Conservation (phyloP, 2,113 vertebrate genomes). For the Bambusicola thoracicus region DNA sequence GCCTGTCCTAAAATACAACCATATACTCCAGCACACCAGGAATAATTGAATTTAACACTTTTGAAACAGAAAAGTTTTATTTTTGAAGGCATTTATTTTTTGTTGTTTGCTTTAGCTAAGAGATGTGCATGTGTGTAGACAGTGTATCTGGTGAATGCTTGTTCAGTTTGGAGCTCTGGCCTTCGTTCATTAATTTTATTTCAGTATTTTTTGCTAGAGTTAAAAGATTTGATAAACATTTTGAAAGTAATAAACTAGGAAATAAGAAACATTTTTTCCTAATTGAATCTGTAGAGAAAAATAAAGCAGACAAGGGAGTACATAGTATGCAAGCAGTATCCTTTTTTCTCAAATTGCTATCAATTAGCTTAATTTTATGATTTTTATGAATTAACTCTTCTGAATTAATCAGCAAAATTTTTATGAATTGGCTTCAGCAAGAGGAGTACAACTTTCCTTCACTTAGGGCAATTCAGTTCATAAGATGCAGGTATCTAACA, state of each 20-base stretch:
- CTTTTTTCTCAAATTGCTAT: neutral
- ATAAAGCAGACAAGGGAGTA: neutral
- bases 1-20: neutral
- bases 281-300: constrained; percentile 4
- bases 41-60: neutral
- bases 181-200: neutral
- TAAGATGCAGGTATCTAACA: neutral
- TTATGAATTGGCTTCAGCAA: neutral
- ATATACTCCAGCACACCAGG: neutral
- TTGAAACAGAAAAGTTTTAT: neutral
- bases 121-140: neutral
- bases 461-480: neutral
- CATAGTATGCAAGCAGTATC: neutral
- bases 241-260: neutral
- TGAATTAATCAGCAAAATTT: neutral
- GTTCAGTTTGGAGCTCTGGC: neutral
- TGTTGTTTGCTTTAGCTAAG: neutral
- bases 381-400: neutral
- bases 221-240: neutral
- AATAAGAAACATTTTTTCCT: constrained; percentile 5
- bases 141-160: neutral
- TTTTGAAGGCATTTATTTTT: neutral
- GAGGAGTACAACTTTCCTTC: neutral
- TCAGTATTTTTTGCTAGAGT: neutral
- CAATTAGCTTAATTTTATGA: neutral